A percentile compares a stretch with the other conserved stretches of the same genome.
Evolutionary conservation across 2,113 vertebrate species (phyloP).

Genomic region (Ptilorrhoa leucosticta): DNA sequence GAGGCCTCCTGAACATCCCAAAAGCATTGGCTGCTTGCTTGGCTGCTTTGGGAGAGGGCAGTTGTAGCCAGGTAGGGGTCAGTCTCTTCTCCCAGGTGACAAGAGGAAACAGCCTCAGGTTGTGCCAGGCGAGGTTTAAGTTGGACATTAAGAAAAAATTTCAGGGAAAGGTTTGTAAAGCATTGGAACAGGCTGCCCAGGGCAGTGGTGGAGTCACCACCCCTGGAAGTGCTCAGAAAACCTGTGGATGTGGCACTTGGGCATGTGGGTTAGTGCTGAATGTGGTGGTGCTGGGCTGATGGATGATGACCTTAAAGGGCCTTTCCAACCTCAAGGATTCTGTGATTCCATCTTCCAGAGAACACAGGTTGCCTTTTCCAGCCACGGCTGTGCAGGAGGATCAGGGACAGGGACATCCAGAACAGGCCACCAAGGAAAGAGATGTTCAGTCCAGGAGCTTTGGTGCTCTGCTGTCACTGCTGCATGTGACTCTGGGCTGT

Average conservation of each 20-base stretch:
- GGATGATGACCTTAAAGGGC: background rate
- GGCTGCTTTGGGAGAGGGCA: background rate
- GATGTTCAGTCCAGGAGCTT: rapidly evolving
- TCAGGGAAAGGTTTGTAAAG: background rate
- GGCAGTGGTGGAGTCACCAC: background rate
- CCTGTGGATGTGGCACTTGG: background rate
- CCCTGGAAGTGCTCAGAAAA: background rate
- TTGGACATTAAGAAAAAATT: background rate
- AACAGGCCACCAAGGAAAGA: background rate
- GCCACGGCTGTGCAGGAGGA: background rate
- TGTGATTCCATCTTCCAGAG: background rate
- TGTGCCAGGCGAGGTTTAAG: background rate
- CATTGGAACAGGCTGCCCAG: background rate
- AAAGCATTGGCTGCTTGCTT: background rate
- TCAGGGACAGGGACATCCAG: background rate
- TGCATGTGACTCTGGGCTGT: rapidly evolving
- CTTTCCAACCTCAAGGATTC: background rate
- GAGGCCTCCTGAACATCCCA: background rate
- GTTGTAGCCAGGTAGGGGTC: background rate
- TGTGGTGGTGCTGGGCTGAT: background rate
- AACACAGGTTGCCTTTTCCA: background rate
- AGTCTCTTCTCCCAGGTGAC: background rate
- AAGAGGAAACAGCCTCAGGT: background rate
- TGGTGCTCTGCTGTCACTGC: background rate
- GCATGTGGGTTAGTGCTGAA: background rate